phyloP scores from a whole-genome alignment of 2,888 invertebrate species.

The Aphodius granarius region DNA sequence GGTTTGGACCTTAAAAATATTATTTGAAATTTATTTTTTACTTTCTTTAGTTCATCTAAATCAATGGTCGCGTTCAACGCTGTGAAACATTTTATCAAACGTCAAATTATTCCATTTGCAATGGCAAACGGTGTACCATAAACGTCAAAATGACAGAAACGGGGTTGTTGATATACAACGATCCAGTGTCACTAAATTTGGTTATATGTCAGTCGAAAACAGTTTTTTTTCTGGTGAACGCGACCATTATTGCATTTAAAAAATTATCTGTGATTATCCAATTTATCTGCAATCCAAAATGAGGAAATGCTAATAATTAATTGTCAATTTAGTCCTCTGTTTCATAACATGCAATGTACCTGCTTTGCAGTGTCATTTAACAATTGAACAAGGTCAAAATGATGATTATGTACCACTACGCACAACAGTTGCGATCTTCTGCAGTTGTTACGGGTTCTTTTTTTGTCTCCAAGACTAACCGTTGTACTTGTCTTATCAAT shows the following conservation, averaged over 20 bases:
- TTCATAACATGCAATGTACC: background rate
- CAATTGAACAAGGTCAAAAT: slow-evolving; percentile 4
- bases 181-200: too few species aligned
- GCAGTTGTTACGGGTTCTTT: background rate
- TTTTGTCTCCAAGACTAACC: background rate
- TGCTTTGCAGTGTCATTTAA: slow-evolving; percentile 6
- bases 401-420: background rate
- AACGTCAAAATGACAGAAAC: too few species aligned
- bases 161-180: too few species aligned
- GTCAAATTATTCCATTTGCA: too few species aligned
- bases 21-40: background rate
- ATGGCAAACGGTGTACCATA: too few species aligned
- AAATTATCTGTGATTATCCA: too few species aligned
- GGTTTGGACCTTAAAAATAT: background rate
- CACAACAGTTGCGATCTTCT: background rate
- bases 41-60: too few species aligned
- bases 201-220: too few species aligned
- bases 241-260: too few species aligned
- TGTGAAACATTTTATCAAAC: too few species aligned
- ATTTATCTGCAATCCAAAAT: background rate
- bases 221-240: too few species aligned
- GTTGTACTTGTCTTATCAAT: background rate
- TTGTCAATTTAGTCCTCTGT: background rate
- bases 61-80: too few species aligned
- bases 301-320: background rate